Conservation (phyloP, 2,888 invertebrate genomes). For the Cantharis rustica region DNA sequence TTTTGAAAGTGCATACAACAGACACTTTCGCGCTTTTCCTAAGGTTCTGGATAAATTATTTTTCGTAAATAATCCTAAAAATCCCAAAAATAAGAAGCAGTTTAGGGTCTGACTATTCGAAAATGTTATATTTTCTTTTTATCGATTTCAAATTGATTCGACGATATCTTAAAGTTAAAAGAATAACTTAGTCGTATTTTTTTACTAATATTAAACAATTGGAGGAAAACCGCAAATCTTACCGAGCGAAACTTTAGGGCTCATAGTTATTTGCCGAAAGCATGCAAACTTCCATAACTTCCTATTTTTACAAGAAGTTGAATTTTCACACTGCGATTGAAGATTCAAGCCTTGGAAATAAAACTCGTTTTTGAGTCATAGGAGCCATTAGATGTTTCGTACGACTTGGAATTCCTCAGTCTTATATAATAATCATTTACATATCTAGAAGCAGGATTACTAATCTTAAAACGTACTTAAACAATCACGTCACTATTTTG, state of each 20-base stretch:
- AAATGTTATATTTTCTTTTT: not conserved
- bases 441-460: not conserved
- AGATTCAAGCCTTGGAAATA: not conserved
- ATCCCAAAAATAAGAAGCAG: not conserved
- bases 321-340: not conserved
- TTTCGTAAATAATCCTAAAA: not conserved
- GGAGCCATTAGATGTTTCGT: no score
- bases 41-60: not conserved
- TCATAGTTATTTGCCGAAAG: not conserved
- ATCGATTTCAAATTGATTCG: not conserved
- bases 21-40: not conserved
- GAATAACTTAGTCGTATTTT: not conserved
- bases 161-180: not conserved
- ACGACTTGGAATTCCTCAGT: not conserved
- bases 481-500: not conserved
- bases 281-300: not conserved
- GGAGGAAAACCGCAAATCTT: not conserved
- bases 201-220: not conserved
- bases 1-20: not conserved
- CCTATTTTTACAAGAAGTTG: not conserved
- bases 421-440: not conserved
- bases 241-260: not conserved
- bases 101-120: not conserved
- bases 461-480: not conserved
- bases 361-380: not conserved